phyloP scores from a whole-genome alignment of 1,140 invertebrate species.

The Plectrocnemia conspersa region DNA sequence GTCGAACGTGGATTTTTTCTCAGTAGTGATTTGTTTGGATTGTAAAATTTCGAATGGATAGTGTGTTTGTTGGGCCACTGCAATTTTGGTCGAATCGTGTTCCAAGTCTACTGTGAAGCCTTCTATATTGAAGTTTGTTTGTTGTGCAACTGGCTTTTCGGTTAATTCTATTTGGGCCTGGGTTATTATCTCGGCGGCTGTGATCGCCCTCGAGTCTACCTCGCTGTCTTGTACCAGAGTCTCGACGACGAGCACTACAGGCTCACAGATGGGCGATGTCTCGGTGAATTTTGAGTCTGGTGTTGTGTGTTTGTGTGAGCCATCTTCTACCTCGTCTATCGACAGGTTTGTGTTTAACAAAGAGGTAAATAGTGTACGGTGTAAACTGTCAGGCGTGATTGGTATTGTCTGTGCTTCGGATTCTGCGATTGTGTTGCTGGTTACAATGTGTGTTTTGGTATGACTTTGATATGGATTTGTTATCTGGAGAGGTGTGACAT shows the following conservation, averaged over 20 bases:
- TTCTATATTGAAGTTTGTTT: no score
- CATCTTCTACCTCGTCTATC: conserved; percentile 51
- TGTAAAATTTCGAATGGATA: no score
- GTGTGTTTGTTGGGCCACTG: no score
- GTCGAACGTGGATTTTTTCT: no score
- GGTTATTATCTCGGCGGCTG: conserved; percentile 36
- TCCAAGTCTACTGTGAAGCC: no score
- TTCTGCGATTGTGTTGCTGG: conserved; percentile 35
- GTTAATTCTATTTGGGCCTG: conserved; percentile 39
- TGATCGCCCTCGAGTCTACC: conserved; percentile 21
- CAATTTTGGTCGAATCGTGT: no score
- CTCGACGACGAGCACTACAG: conserved; percentile 54
- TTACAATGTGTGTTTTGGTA: conserved; percentile 39
- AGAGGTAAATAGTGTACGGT: conserved; percentile 38
- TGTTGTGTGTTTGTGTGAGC: conserved; percentile 42
- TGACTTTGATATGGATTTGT: no score
- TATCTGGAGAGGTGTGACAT: conserved; percentile 45
- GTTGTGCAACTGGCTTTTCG: conserved; percentile 33
- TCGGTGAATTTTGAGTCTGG: conserved; percentile 34
- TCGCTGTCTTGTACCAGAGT: conserved; percentile 24
- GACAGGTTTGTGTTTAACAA: conserved; percentile 35
- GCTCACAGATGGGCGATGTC: conserved; percentile 32
- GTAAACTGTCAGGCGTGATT: conserved; percentile 30
- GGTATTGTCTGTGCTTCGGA: conserved; percentile 32
- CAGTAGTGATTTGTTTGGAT: no score